Base-by-base conservation (phyloP, 2,888 invertebrate genomes). In the Perdita meconis region DNA sequence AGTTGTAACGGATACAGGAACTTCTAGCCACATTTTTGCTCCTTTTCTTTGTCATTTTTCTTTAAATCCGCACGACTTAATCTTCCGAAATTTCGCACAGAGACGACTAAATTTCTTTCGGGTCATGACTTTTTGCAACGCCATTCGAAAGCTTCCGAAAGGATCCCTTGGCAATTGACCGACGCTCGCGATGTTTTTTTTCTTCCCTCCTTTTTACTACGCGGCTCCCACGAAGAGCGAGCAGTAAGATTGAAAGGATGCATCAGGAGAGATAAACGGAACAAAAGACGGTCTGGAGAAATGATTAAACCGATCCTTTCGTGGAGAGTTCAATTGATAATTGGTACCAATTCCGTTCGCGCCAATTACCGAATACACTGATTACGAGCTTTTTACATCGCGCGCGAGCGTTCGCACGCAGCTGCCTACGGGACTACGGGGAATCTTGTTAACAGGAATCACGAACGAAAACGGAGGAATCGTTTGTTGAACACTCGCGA, bases 301-400 rank as follows among this genome's bases (percentile, higher is more conserved):
- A 82, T 73, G 73, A 71, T 78, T 78, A 68, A 66, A 63, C 61
- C 56, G 76, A 70, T 78, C 72, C 80, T 78, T 82, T 82, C 75
- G 76, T 80, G 73, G 69, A 78, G 78, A 79, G 69, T 73, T 78
- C 68, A 83, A 86, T 83, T 86, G 86, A 86, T 81, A 82, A 86
- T 86, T 83, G 83, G 83, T 80, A 74, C 57, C 83, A 86, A 86
- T 85, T 85, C 60, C 66, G 79, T 86, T 85, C 79, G 57, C 78
- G 71, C 75, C 86, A 82, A 83, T 86, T 85, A 80, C 72, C 75
- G 69, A 78, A 72, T 38, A 77, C 80, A 80, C 78, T 77, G 83
- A 83, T 83, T 83, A 81, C 61, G 16, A 81, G 59, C 64, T 80
- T 77, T 72, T 83, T 75, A 70, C 59, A n/a, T 26, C 50, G 65